These are phyloP conservation scores for Sorex araneus DNA, from an alignment of 2,113 vertebrate genomes.

Conservation along the genomic window DNA sequence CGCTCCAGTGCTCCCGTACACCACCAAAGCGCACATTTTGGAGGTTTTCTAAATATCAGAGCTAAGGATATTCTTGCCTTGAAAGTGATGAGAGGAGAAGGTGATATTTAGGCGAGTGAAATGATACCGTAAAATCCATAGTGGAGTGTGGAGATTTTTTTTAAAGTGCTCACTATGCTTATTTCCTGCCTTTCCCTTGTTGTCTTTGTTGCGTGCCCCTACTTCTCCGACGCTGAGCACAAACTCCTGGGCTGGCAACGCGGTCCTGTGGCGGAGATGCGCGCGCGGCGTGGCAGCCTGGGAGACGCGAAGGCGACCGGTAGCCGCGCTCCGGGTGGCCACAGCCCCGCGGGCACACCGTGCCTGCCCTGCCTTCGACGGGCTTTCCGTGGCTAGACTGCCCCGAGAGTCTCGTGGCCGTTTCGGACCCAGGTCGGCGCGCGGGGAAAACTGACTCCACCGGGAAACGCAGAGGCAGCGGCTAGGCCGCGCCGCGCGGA, in stretches of 20 bases:
- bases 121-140: not conserved
- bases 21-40: constrained; percentile 40
- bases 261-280: not conserved
- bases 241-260: constrained; percentile 31
- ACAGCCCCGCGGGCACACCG: no score
- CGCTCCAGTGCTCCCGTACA: not conserved
- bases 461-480: no score
- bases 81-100: not conserved
- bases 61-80: not conserved
- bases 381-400: not conserved
- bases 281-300: not conserved
- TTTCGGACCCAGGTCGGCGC: no score
- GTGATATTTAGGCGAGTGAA: constrained; percentile 31
- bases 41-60: constrained; percentile 4
- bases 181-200: not conserved
- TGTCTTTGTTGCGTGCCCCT: constrained; percentile 7
- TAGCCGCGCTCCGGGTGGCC: no score
- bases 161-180: not conserved
- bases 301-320: not conserved
- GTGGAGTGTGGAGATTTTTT: not conserved
- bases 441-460: not conserved
- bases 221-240: constrained; percentile 31
- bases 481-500: no score
- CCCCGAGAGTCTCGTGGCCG: not conserved
- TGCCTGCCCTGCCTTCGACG: not conserved